Evolutionary conservation across 2,888 invertebrate species (phyloP).

Genomic region (Elmis aenea): DNA sequence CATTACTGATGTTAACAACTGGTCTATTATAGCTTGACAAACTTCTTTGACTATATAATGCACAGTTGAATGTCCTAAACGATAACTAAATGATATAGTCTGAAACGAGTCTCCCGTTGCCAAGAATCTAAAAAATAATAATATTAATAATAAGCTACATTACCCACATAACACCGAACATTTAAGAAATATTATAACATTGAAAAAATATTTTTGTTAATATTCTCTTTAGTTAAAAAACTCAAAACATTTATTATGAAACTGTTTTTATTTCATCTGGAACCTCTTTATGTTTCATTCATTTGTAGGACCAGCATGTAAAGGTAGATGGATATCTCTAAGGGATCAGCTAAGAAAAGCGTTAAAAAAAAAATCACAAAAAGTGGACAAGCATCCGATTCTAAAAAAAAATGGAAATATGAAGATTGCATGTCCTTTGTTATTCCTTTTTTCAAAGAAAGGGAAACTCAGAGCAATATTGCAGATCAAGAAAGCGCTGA

Average conservation of each 20-base stretch:
- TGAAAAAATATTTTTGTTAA: too few species aligned
- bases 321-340: slow-evolving; percentile 3
- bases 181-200: too few species aligned
- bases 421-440: slow-evolving; percentile 2
- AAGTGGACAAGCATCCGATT: slow-evolving; percentile 3
- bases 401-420: slow-evolving; percentile 7
- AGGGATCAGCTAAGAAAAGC: slow-evolving; percentile 3
- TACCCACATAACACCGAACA: too few species aligned
- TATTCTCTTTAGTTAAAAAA: too few species aligned
- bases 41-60: slow-evolving; percentile 3
- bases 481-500: too few species aligned
- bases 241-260: too few species aligned
- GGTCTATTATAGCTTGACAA: slow-evolving; percentile 3
- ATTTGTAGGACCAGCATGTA: too few species aligned
- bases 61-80: background rate
- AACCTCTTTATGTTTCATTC: too few species aligned
- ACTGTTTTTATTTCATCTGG: too few species aligned
- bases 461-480: slow-evolving; percentile 1
- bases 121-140: slow-evolving; percentile 2
- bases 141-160: too few species aligned
- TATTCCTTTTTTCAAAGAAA: slow-evolving; percentile 6
- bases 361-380: slow-evolving; percentile 1
- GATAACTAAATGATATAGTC: slow-evolving; percentile 4
- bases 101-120: slow-evolving; percentile 2
- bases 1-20: slow-evolving; percentile 1